Evolutionary conservation across 2,113 vertebrate species (phyloP).

Genomic region (Myotis lucifugus): DNA sequence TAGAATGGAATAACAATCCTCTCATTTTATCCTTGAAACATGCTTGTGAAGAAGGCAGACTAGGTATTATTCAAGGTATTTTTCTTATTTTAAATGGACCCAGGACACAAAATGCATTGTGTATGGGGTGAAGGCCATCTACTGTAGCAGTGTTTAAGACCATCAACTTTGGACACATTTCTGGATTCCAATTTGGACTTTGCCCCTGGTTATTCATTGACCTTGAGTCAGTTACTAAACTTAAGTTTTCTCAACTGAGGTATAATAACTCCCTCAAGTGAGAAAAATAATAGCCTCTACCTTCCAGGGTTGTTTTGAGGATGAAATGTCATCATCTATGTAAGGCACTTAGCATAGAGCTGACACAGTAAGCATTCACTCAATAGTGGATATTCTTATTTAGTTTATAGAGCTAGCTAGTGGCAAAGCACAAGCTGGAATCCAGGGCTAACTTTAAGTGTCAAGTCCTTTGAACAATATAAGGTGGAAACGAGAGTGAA

Average conservation of each 20-base stretch:
- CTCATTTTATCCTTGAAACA: conserved; percentile 30
- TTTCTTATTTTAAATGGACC: neutral
- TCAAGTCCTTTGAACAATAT: neutral
- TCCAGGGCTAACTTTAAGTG: neutral
- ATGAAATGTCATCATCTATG: conserved; percentile 8
- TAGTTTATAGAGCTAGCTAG: conserved; percentile 4
- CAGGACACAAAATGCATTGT: neutral
- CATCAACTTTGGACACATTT: neutral
- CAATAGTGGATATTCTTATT: neutral
- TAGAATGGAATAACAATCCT: neutral
- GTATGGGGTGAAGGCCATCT: neutral
- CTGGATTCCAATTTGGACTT: neutral
- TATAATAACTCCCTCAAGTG: neutral
- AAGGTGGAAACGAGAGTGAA: neutral
- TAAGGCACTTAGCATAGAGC: neutral
- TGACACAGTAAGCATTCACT: neutral
- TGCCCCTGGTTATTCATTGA: neutral
- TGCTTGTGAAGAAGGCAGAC: neutral
- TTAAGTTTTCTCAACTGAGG: conserved; percentile 21
- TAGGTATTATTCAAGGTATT: conserved; percentile 16
- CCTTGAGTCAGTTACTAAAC: conserved; percentile 28
- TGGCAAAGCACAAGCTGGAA: neutral
- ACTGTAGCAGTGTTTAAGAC: neutral
- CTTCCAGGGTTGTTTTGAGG: neutral
- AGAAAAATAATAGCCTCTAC: neutral